Conservation (phyloP, 2,113 vertebrate species). For the Podilymbus podiceps region DNA sequence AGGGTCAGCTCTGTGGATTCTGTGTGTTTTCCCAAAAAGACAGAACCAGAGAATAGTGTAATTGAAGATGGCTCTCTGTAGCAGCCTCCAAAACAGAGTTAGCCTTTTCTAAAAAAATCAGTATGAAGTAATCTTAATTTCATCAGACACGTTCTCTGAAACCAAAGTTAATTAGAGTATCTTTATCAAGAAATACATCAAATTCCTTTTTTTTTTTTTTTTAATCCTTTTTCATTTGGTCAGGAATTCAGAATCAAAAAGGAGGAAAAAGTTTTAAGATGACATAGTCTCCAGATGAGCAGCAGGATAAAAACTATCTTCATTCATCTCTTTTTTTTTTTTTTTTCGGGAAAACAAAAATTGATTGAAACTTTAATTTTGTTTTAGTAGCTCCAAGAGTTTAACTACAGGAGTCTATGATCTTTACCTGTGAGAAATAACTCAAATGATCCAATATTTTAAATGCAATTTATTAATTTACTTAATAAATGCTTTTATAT, state of each 20-base stretch:
- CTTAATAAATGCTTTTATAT: neutral
- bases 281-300: neutral
- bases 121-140: neutral
- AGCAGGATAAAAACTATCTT: neutral
- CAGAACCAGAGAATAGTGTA: neutral
- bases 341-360: neutral
- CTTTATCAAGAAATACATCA: neutral
- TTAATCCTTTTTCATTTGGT: neutral
- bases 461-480: neutral
- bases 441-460: neutral
- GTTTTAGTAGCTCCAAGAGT: neutral
- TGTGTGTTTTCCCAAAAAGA: neutral
- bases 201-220: neutral
- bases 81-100: neutral
- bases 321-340: neutral
- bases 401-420: neutral
- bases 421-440: neutral
- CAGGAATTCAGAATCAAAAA: slow-evolving; percentile 11
- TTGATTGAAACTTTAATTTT: neutral
- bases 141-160: neutral
- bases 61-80: neutral
- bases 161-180: neutral
- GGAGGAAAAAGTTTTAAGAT: neutral
- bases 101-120: neutral
- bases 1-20: neutral